Percentiles rank a stretch among this genome's conserved stretches.
Conservation (phyloP, 1,140 invertebrate species). For the Metaphire vulgaris region DNA sequence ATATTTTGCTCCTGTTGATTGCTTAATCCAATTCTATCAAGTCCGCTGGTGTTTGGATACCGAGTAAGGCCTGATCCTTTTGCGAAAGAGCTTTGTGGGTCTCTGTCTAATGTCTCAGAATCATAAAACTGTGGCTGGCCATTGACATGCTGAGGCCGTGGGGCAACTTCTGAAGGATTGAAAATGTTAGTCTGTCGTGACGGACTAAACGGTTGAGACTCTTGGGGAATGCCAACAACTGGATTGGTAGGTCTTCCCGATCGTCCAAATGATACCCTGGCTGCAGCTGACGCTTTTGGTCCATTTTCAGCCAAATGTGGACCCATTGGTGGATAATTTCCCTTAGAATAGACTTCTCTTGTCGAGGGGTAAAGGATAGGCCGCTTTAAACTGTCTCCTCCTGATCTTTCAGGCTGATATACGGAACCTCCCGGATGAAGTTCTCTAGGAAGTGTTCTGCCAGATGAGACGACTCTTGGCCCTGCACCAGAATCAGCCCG, state of each 20-base stretch:
- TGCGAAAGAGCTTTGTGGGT: background rate
- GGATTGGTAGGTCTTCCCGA: background rate
- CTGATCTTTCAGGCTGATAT: background rate
- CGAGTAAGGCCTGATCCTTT: background rate
- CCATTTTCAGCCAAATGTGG: background rate
- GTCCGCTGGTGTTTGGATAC: background rate
- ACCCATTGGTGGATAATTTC: background rate
- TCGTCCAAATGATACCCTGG: background rate
- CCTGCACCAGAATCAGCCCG: background rate
- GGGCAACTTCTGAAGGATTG: background rate
- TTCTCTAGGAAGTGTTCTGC: background rate
- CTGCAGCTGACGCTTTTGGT: background rate
- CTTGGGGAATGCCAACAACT: background rate
- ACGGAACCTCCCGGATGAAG: background rate
- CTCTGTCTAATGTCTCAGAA: background rate
- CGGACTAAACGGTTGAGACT: background rate
- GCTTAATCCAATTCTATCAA: background rate
- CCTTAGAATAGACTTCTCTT: background rate
- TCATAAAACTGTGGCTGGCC: background rate
- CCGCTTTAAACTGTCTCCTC: background rate
- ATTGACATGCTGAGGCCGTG: background rate
- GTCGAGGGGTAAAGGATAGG: background rate
- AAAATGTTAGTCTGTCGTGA: background rate
- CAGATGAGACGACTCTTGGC: background rate
- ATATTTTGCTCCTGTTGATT: background rate